Evolutionary conservation across 53 echinoderm and acorn worm genomes (phyloP).

Genomic region (Zoroaster sp.): DNA sequence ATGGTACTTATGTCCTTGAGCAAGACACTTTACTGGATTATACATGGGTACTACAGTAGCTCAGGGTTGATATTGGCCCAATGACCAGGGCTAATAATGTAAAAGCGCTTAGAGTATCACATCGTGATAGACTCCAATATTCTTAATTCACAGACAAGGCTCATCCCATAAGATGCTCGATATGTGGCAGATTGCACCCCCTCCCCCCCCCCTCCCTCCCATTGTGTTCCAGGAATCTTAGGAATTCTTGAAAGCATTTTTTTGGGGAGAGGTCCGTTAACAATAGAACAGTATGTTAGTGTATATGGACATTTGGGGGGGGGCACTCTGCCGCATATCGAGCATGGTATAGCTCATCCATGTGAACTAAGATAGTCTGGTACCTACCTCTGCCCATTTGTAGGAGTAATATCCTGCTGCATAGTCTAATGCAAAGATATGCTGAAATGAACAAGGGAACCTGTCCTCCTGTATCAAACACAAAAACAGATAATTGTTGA

Average conservation of each 20-base stretch:
- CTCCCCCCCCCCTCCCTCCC: background rate
- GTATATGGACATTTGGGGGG: background rate
- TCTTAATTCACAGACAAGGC: background rate
- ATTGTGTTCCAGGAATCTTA: background rate
- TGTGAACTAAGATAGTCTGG: background rate
- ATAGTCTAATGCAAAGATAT: slow-evolving; percentile 86
- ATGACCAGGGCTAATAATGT: background rate
- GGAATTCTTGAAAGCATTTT: background rate
- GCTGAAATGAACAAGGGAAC: slow-evolving; percentile 91
- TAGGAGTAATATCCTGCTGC: slow-evolving; percentile 98
- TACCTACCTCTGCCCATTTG: slow-evolving; percentile 93
- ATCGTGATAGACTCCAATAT: background rate
- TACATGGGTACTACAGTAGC: no score
- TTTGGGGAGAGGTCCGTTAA: background rate
- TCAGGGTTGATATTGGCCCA: background rate
- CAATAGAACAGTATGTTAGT: background rate
- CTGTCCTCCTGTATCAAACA: slow-evolving; percentile 71
- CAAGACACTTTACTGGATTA: background rate
- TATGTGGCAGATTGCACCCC: background rate
- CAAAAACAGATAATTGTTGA: background rate
- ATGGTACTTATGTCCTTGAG: background rate
- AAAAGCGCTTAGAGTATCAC: no score
- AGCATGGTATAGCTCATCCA: background rate
- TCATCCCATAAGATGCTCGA: background rate
- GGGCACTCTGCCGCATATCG: background rate